Evolutionary conservation across 2,797 vertebrate genomes (phyloP), one percentile per base, ranked within the genome.

Genomic region (Buphagus erythrorhynchus): DNA sequence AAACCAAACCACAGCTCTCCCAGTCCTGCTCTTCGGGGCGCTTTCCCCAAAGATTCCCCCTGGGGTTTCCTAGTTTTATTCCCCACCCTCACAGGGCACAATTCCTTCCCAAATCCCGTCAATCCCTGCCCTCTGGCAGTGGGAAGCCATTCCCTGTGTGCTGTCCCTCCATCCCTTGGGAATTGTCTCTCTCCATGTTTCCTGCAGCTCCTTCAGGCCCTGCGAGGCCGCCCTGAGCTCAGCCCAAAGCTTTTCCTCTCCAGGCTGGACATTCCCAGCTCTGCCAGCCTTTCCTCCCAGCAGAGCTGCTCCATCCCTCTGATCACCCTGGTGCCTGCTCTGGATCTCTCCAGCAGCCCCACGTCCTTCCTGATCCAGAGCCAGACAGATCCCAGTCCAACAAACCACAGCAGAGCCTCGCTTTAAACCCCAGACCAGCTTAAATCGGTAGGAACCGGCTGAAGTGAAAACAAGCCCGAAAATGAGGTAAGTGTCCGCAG

Each of bases 1-100:
- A 9, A 40, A 25, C 24, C 51, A 62, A 80, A 24, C 16, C 31
- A 62, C 35, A 73, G 8, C 21, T 35, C 26, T 62, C 24, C 55
- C 42, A 49, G 2, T 1, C 6, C 25, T 12, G 0, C 9, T 26
- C 5, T 16, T 58, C 22, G 1, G 2, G 24, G 14, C 0, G 2
- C 6, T 4, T 67, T 42, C 20, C 22, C 9, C 15, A n/a, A 18
- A 61, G 21, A 31, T 18, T 16, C 31, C 35, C 22, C 65, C 45
- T 55, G 65, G 16, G 6, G 2, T 25, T 59, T 36, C 21, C 36
- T 9, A 0, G 3, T 26, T 61, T 51, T 26, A 43, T 31, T 26
- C 13, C 17, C 31, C 36, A 43, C 25, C 25, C 10, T 49, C 31
- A 2, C 31, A 31, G 10, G 7, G 19, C 52, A 21, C 5, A 22